phyloP scores from a whole-genome alignment of 92 coral and sea anemone genomes.

The Zoanthus gigantus region DNA sequence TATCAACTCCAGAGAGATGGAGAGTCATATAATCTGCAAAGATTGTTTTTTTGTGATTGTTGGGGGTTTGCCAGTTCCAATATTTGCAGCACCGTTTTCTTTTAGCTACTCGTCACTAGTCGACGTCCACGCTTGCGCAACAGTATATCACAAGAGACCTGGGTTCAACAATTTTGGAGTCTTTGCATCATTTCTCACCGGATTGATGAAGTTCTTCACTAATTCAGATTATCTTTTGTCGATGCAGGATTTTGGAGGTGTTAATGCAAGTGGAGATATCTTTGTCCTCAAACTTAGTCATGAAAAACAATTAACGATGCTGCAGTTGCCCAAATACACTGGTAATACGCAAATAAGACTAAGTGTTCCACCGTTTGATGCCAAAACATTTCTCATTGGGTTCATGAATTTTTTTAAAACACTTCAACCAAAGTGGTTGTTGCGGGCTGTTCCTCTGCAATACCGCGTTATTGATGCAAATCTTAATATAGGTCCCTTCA shows the following conservation, averaged over 20 bases:
- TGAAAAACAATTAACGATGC: conserved; percentile 40
- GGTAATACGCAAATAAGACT: conserved; percentile 46
- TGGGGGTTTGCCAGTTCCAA: conserved; percentile 65
- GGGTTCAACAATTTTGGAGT: conserved; percentile 53
- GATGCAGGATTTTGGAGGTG: conserved; percentile 58
- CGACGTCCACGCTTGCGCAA: conserved; percentile 51
- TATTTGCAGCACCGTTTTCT: conserved; percentile 72
- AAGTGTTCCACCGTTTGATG: conserved; percentile 56
- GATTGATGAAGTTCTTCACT: conserved; percentile 65
- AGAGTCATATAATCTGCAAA: conserved; percentile 63
- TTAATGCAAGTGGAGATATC: conserved; percentile 51
- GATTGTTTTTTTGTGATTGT: conserved; percentile 72
- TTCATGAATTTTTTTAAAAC: conserved; percentile 72
- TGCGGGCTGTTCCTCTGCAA: conserved; percentile 57
- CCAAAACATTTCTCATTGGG: conserved; percentile 67
- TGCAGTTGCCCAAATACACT: conserved; percentile 59
- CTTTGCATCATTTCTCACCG: conserved; percentile 51
- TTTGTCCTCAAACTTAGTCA: conserved; percentile 62
- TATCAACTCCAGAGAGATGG: conserved; percentile 66
- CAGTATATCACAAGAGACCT: conserved; percentile 68
- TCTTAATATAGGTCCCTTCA: conserved; percentile 59
- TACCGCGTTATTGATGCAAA: conserved; percentile 59
- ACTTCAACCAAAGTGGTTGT: conserved; percentile 62
- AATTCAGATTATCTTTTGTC: conserved; percentile 59
- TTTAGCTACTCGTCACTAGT: conserved; percentile 51